These are phyloP conservation scores for Merluccius polli DNA, from an alignment of 2,797 vertebrate species.

Conservation along the genomic window DNA sequence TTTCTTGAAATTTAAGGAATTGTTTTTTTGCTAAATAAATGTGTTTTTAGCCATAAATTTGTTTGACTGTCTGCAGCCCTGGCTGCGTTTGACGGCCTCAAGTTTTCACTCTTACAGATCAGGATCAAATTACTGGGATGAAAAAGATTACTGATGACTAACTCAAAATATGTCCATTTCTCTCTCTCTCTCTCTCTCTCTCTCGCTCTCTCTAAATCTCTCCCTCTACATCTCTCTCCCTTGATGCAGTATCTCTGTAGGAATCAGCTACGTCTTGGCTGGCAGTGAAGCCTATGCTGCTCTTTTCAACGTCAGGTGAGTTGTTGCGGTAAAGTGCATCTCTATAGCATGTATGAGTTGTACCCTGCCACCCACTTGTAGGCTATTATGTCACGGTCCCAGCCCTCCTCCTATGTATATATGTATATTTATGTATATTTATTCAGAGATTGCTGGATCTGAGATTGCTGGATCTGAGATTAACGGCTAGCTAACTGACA, in stretches of 20 bases:
- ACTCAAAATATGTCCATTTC: neutral
- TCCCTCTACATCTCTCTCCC: conserved; percentile 22
- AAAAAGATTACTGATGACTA: conserved; percentile 8
- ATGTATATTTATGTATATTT: too few species aligned
- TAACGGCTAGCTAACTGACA: too few species aligned
- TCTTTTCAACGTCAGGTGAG: conserved; percentile 67
- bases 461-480: too few species aligned
- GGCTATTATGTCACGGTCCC: neutral
- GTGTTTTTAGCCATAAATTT: neutral
- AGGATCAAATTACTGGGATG: conserved; percentile 10
- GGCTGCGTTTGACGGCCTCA: neutral
- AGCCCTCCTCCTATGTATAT: neutral
- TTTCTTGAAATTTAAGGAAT: conserved; percentile 3
- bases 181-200: neutral
- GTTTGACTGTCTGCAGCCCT: neutral
- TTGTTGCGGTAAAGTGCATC: neutral
- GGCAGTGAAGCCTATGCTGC: conserved; percentile 70
- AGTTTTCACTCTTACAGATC: neutral
- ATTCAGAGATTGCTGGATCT: too few species aligned
- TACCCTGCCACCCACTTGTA: neutral
- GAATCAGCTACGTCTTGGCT: conserved; percentile 70
- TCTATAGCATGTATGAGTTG: neutral
- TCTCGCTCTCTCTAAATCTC: neutral
- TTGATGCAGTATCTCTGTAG: conserved; percentile 64
- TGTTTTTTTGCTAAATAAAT: neutral